Conservation (phyloP, 2,888 invertebrate genomes). For the Punctoribates punctum region DNA sequence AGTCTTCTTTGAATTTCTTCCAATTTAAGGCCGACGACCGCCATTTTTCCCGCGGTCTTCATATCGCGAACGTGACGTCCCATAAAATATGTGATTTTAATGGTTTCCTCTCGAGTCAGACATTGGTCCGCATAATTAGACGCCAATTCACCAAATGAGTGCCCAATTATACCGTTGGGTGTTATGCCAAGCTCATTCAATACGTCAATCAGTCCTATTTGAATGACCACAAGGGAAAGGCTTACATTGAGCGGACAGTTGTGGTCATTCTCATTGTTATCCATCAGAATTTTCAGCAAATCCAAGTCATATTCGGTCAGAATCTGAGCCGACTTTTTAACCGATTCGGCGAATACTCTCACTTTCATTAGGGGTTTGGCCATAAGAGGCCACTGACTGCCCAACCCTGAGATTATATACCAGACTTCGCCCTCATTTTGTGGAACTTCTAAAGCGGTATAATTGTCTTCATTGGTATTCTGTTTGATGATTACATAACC, state of each 20-base stretch:
- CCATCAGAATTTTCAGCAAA: constrained; percentile 53
- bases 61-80: constrained; percentile 55
- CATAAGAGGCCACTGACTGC: constrained; percentile 59
- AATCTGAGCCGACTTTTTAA: constrained; percentile 52
- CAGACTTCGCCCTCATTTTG: background rate
- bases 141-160: constrained; percentile 58
- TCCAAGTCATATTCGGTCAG: constrained; percentile 54
- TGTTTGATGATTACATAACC: too few relatives aligned
- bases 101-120: constrained; percentile 57
- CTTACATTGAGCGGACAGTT: constrained; percentile 55
- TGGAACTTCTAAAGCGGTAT: too few relatives aligned
- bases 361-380: constrained; percentile 56
- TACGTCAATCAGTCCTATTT: constrained; percentile 52
- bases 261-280: too few relatives aligned
- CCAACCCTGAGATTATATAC: constrained; percentile 48
- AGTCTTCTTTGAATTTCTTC: constrained; percentile 69
- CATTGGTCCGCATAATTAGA: constrained; percentile 59
- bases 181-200: constrained; percentile 52
- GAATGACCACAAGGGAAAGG: constrained; percentile 52
- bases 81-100: constrained; percentile 58
- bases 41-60: constrained; percentile 53
- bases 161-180: constrained; percentile 58
- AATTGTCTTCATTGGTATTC: too few relatives aligned
- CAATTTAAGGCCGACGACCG: constrained; percentile 80
- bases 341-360: constrained; percentile 55